A percentile compares a stretch with the other conserved stretches of the same genome.
Conservation (phyloP, 2,113 vertebrate genomes). For the Bubo bubo region DNA sequence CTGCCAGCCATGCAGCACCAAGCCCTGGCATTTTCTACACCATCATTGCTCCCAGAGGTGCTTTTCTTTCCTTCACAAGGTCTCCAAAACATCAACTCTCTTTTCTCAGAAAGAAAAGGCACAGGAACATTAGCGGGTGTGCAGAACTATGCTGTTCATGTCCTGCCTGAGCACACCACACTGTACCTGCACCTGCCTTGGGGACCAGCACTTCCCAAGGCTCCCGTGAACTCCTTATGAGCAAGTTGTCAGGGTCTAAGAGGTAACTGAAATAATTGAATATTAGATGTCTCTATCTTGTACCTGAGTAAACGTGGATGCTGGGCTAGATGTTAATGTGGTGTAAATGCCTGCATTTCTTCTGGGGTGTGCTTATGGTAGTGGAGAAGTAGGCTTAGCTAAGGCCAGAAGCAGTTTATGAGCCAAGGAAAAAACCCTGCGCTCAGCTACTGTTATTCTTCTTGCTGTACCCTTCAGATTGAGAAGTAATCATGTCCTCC, state of each 20-base stretch:
- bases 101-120: background rate
- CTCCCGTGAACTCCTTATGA: background rate
- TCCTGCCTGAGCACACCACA: rapidly evolving
- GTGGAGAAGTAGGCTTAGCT: background rate
- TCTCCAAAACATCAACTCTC: background rate
- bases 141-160: background rate
- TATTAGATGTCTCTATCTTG: background rate
- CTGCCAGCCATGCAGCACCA: background rate
- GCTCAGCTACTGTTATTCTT: background rate
- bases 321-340: background rate
- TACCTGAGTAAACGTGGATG: background rate
- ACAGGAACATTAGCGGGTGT: background rate
- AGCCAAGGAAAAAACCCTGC: background rate
- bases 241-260: background rate
- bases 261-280: background rate
- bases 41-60: background rate
- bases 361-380: background rate
- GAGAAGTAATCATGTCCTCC: background rate
- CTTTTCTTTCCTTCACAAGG: background rate
- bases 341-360: background rate
- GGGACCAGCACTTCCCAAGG: background rate
- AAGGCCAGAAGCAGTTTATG: background rate
- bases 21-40: background rate
- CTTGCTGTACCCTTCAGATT: background rate
- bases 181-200: background rate